Percentiles rank a stretch among this genome's conserved stretches.
phyloP scores from a whole-genome alignment of 2,888 invertebrate genomes.

The Drepanosiphum platanoidis region DNA sequence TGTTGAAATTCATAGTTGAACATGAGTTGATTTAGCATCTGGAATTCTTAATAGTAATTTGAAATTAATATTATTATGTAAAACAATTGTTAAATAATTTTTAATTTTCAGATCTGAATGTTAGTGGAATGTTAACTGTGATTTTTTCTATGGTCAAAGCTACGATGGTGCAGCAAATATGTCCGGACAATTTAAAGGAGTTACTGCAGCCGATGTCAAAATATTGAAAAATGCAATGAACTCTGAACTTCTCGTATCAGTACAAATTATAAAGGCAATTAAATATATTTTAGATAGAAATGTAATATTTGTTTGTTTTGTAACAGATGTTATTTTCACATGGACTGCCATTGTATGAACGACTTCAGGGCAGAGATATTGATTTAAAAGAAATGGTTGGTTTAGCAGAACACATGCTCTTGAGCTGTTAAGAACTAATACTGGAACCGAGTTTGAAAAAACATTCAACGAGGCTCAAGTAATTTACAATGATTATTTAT shows the following conservation, averaged over 20 bases:
- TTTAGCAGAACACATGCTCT: slow-evolving; percentile 9
- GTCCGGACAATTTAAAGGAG: slow-evolving; percentile 1
- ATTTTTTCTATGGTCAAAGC: neutral
- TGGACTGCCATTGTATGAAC: neutral
- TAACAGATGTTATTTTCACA: neutral
- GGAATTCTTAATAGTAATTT: neutral
- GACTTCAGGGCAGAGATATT: neutral
- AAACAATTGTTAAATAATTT: neutral
- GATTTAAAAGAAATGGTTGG: slow-evolving; percentile 10
- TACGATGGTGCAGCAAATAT: slow-evolving; percentile 12
- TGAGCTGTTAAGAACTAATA: slow-evolving; percentile 9
- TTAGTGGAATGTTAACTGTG: neutral
- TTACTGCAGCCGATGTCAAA: neutral
- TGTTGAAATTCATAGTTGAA: slow-evolving; percentile 19
- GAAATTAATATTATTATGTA: neutral
- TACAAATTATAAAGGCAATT: neutral
- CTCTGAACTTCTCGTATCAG: neutral
- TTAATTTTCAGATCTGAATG: neutral
- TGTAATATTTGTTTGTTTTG: neutral
- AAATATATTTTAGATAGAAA: neutral
- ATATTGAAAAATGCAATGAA: slow-evolving; percentile 31
- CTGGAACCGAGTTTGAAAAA: slow-evolving; percentile 2
- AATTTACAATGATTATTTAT: neutral
- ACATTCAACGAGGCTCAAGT: slow-evolving; percentile 2
- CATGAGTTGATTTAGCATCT: neutral